Conservation (phyloP, 2,888 invertebrate species). For the Erebia ligea region DNA sequence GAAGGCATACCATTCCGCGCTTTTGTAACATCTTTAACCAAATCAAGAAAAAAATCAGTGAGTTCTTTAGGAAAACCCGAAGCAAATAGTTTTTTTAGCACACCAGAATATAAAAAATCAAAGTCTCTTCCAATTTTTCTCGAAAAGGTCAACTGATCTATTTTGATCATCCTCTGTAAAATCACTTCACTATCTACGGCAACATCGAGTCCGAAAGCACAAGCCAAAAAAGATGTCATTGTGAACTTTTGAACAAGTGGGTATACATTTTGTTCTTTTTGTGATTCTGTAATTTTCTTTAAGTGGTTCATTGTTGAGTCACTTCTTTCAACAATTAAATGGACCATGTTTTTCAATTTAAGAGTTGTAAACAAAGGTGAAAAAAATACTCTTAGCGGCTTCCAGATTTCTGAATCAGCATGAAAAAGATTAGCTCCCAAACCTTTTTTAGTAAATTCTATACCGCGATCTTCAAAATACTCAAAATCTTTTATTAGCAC, state of each 20-base stretch:
- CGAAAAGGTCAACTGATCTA: not conserved
- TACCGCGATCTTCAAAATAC: slow-evolving; percentile 54
- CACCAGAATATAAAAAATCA: slow-evolving; percentile 6
- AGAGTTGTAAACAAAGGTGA: slow-evolving; percentile 4
- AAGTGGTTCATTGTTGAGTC: not conserved
- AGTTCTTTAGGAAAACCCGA: not conserved
- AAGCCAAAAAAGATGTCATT: slow-evolving; percentile 1
- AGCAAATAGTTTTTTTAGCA: not conserved
- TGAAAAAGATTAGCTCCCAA: slow-evolving; percentile 59
- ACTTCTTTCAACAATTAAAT: slow-evolving; percentile 1
- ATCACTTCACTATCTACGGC: not conserved
- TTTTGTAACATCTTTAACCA: not conserved
- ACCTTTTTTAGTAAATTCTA: slow-evolving; percentile 54
- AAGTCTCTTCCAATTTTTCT: not conserved
- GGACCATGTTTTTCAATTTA: slow-evolving; percentile 10
- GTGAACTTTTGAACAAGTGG: not conserved
- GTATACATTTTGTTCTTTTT: slow-evolving; percentile 2
- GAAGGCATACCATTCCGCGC: slow-evolving; percentile 51
- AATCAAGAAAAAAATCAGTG: not conserved
- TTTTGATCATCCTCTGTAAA: not conserved
- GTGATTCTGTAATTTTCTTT: not conserved
- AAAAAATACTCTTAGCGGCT: slow-evolving; percentile 40
- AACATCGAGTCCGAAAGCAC: slow-evolving; percentile 2
- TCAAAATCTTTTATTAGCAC: slow-evolving; percentile 30
- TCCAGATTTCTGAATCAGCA: slow-evolving; percentile 58